Evolutionary conservation across 2,113 vertebrate species (phyloP), one percentile per base, ranked within the genome.

Genomic region (Romanogobio albipinnatus): DNA sequence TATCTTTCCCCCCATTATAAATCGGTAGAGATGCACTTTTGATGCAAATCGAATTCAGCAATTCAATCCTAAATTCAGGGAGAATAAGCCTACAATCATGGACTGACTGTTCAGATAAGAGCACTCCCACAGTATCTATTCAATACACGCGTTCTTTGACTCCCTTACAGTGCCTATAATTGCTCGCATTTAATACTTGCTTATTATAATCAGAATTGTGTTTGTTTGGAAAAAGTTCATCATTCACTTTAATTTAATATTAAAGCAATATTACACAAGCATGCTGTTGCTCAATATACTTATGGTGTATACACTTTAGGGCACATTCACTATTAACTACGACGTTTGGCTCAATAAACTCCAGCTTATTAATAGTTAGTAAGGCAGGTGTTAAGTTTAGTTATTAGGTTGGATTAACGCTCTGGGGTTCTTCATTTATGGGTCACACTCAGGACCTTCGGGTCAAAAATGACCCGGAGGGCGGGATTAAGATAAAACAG

Each of bases 31-130:
- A 39, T 78, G 76, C 49, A 33, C 51, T 43, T 0, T 79, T 56
- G 9, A 3, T 73, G 45, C 59, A 47, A 78, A 66, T 53, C 26
- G 33, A 64, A 53, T 74, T 53, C 11, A 51, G 43, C 19, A 36
- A 24, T 56, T 82, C 47, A 66, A 33, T 61, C 76, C 45, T 29
- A 77, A 74, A 56, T 62, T 73, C 43, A 53, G 5, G 14, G 39
- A 76, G 49, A 74, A 77, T 13, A 8, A 59, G 59, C 24, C 49
- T 5, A 13, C 64, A 70, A 85, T 82, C 36, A 81, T 71, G 26
- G 19, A 49, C 22, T 33, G 14, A 29, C 78, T 80, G 78, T 53
- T 49, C 29, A 45, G 76, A 87, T 62, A 61, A 81, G 71, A 84
- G 62, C 36, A 61, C 39, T 79, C 13, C 22, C 19, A 17, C 39